Evolutionary conservation across 2,888 invertebrate species (phyloP).

Genomic region (Bursaphelenchus okinawaensis): DNA sequence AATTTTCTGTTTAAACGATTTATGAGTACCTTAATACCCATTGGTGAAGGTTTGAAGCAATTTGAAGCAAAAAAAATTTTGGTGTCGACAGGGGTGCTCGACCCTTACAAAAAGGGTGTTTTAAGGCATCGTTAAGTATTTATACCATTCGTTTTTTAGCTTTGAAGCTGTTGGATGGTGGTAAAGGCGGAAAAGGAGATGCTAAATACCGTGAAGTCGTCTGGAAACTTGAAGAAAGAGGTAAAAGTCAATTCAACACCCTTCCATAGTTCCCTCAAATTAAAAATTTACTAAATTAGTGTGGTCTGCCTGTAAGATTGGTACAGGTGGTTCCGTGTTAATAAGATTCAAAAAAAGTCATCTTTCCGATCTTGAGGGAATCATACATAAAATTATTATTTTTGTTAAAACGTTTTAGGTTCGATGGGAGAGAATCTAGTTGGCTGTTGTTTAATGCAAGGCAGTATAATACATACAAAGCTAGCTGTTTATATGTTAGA

Average conservation of each 20-base stretch:
- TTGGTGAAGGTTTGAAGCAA: not conserved
- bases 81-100: not conserved
- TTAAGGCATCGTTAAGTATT: not conserved
- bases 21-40: not conserved
- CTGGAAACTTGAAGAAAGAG: slow-evolving; percentile 52
- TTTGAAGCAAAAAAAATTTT: not conserved
- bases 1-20: too few species aligned
- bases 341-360: too few species aligned
- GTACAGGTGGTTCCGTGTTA: too few species aligned
- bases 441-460: slow-evolving; percentile 84
- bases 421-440: slow-evolving; percentile 92
- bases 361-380: too few species aligned
- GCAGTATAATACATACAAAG: slow-evolving; percentile 83
- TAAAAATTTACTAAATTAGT: not conserved
- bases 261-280: too few species aligned
- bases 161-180: slow-evolving; percentile 56
- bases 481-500: slow-evolving; percentile 82
- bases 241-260: slow-evolving; percentile 26
- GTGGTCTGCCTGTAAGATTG: not conserved
- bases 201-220: slow-evolving; percentile 65
- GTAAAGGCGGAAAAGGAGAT: slow-evolving; percentile 53
- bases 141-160: slow-evolving; percentile 38
- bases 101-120: not conserved
- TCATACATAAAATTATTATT: not conserved
- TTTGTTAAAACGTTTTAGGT: slow-evolving; percentile 62